phyloP scores from a whole-genome alignment of 2,113 vertebrate genomes.

The Rutilus rutilus region DNA sequence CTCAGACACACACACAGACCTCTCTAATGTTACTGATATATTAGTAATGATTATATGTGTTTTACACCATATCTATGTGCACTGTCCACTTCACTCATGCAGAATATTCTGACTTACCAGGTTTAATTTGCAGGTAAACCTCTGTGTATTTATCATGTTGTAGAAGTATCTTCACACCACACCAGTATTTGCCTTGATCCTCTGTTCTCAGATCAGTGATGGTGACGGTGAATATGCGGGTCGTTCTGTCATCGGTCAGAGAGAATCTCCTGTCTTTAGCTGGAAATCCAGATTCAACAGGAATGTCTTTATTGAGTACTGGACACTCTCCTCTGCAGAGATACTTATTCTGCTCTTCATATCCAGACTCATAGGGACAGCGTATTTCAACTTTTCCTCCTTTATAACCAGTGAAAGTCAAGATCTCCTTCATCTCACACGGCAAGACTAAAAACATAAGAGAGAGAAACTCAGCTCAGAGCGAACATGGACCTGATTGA shows the following conservation, averaged over 20 bases:
- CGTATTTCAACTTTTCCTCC: not conserved
- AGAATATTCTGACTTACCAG: not conserved
- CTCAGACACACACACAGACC: not conserved
- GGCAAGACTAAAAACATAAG: not conserved
- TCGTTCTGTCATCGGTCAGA: not conserved
- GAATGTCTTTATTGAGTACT: not conserved
- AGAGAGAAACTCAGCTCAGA: not conserved
- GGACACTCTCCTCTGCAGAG: not conserved
- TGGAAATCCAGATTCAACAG: not conserved
- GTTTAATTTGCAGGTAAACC: not conserved
- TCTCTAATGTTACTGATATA: not conserved
- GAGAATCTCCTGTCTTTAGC: not conserved
- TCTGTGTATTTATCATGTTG: not conserved
- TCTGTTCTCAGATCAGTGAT: conserved; percentile 15
- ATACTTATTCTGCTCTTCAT: not conserved
- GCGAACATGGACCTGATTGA: not conserved
- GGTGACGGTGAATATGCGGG: not conserved
- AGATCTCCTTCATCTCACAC: not conserved
- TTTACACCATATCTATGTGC: not conserved
- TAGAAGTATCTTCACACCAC: not conserved
- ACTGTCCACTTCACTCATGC: not conserved
- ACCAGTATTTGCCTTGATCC: not conserved
- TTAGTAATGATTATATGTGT: not conserved
- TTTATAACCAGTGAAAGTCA: not conserved
- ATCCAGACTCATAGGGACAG: not conserved